These are phyloP conservation scores for Andrena chrysosceles DNA, from an alignment of 2,888 invertebrate genomes.

Conservation along the genomic window DNA sequence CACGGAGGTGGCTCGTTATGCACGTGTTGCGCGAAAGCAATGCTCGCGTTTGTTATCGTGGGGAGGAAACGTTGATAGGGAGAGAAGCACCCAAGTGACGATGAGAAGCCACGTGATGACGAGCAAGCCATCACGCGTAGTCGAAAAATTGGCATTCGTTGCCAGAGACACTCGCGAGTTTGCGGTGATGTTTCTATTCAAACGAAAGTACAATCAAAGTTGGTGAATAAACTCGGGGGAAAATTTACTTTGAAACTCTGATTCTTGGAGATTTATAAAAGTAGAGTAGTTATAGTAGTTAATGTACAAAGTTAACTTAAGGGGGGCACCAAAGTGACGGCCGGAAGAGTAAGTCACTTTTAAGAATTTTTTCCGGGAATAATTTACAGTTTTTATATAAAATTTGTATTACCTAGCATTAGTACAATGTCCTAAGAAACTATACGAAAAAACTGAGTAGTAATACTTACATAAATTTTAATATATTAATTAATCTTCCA, in stretches of 20 bases:
- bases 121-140: conserved; percentile 25
- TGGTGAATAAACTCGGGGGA: neutral
- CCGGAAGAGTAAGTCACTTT: no score
- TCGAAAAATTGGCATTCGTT: conserved; percentile 22
- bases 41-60: conserved; percentile 46
- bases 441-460: no score
- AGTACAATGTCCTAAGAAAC: no score
- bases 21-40: conserved; percentile 36
- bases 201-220: conserved; percentile 7
- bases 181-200: neutral
- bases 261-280: neutral
- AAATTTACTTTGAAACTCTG: neutral
- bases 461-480: no score
- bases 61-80: conserved; percentile 17
- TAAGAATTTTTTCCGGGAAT: no score
- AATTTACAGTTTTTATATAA: no score
- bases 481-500: no score
- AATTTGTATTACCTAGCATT: no score
- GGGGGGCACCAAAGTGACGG: no score
- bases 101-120: conserved; percentile 27
- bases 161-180: no score
- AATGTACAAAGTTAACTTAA: neutral
- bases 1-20: conserved; percentile 47
- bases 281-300: neutral
- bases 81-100: conserved; percentile 36